Percentiles rank a stretch among this genome's conserved stretches.
These are phyloP conservation scores for Azorinus chamasolen DNA, from an alignment of 2,888 invertebrate species.

Conservation along the genomic window DNA sequence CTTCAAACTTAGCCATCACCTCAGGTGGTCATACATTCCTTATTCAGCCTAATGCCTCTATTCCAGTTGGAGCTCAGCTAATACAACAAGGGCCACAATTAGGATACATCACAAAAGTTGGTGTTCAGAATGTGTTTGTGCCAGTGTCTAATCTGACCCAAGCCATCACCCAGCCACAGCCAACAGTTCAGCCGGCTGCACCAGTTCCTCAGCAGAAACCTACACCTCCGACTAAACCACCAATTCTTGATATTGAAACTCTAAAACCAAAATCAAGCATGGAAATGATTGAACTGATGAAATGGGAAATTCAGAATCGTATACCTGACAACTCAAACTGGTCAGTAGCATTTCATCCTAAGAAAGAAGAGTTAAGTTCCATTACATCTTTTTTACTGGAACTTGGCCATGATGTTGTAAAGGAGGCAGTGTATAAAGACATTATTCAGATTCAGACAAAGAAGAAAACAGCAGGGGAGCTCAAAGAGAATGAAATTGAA, in stretches of 20 bases:
- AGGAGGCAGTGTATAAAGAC: slow-evolving; percentile 97
- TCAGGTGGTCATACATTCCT: no score
- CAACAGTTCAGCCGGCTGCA: not conserved
- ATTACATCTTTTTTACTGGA: slow-evolving; percentile 95
- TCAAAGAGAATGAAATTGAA: slow-evolving; percentile 88
- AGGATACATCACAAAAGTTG: slow-evolving; percentile 52
- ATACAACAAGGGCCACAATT: slow-evolving; percentile 47
- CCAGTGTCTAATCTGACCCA: slow-evolving; percentile 27
- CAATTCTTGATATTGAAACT: slow-evolving; percentile 33
- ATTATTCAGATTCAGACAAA: slow-evolving; percentile 94
- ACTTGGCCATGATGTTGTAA: slow-evolving; percentile 95
- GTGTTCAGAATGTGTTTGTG: slow-evolving; percentile 56
- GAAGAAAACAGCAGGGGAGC: slow-evolving; percentile 88
- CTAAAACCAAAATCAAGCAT: slow-evolving; percentile 72
- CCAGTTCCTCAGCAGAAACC: slow-evolving; percentile 9
- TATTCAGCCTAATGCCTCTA: no score
- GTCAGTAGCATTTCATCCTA: slow-evolving; percentile 67
- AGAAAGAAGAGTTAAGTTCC: slow-evolving; percentile 73
- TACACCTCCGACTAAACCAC: slow-evolving; percentile 5
- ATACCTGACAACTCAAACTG: slow-evolving; percentile 75
- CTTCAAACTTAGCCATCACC: no score
- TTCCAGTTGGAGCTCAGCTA: slow-evolving; percentile 17
- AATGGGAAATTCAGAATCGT: slow-evolving; percentile 75
- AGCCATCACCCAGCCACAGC: not conserved
- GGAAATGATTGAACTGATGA: slow-evolving; percentile 76